phyloP scores from a whole-genome alignment of 2,113 vertebrate species.

The Butorides virescens region DNA sequence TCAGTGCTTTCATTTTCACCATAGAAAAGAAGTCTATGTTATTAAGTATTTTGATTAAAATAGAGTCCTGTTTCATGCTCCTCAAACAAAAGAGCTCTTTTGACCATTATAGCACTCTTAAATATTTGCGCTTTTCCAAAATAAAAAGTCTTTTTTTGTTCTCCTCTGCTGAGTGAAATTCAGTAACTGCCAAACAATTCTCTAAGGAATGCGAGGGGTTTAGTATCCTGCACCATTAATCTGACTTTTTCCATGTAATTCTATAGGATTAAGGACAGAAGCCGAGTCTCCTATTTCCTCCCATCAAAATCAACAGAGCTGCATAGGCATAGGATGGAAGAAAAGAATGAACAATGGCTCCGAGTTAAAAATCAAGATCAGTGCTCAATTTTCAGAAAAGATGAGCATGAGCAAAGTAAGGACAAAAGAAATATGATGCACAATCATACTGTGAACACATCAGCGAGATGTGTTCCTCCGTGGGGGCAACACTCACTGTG shows the following conservation, averaged over 20 bases:
- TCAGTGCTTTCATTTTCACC: background rate
- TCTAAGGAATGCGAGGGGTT: background rate
- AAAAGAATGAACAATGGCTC: background rate
- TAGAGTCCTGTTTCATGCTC: background rate
- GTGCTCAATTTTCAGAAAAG: background rate
- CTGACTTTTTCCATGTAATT: background rate
- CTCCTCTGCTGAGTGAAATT: background rate
- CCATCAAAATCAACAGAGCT: background rate
- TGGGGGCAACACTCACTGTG: background rate
- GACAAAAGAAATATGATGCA: background rate
- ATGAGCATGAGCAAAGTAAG: background rate
- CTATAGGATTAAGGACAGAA: background rate
- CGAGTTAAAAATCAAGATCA: background rate
- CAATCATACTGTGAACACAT: background rate
- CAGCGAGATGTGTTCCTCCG: background rate
- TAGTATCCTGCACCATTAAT: background rate
- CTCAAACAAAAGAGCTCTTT: background rate
- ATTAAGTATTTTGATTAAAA: background rate
- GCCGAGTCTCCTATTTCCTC: background rate
- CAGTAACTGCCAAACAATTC: background rate
- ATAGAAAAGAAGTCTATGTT: background rate
- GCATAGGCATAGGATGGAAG: fast-evolving
- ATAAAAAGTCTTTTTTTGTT: background rate
- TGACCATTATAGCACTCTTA: background rate
- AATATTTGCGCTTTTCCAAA: background rate